Conservation (phyloP, 2,888 invertebrate genomes). For the Lypha dubia region DNA sequence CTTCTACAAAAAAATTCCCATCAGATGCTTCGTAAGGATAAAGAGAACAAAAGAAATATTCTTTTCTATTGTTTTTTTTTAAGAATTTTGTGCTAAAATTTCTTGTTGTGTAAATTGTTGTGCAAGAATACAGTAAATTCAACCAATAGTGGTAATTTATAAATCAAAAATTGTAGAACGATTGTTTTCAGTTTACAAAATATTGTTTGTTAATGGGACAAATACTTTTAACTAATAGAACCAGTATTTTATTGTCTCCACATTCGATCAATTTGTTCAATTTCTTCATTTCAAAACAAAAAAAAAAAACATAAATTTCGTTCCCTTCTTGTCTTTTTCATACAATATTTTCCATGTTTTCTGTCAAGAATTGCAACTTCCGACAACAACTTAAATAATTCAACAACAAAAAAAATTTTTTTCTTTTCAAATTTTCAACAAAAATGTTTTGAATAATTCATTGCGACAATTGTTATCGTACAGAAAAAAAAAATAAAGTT, state of each 20-base stretch:
- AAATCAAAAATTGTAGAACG: no score
- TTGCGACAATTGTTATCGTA: conserved; percentile 42
- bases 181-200: no score
- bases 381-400: conserved; percentile 6
- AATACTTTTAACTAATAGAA: no score
- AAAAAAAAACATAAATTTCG: no score
- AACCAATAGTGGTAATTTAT: background rate
- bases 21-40: background rate
- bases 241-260: no score
- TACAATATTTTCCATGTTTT: conserved; percentile 3
- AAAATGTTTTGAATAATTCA: conserved; percentile 47
- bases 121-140: background rate
- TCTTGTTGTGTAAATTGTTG: background rate
- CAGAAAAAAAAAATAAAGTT: background rate
- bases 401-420: background rate
- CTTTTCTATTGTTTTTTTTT: background rate
- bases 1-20: background rate
- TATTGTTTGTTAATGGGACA: no score
- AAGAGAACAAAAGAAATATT: background rate
- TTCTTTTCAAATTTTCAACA: conserved; percentile 2
- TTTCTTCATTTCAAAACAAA: no score
- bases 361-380: background rate
- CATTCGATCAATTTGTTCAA: no score
- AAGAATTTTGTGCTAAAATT: background rate
- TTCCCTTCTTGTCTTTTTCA: background rate